Conservation (phyloP, 2,113 vertebrate genomes). For the Podilymbus podiceps region DNA sequence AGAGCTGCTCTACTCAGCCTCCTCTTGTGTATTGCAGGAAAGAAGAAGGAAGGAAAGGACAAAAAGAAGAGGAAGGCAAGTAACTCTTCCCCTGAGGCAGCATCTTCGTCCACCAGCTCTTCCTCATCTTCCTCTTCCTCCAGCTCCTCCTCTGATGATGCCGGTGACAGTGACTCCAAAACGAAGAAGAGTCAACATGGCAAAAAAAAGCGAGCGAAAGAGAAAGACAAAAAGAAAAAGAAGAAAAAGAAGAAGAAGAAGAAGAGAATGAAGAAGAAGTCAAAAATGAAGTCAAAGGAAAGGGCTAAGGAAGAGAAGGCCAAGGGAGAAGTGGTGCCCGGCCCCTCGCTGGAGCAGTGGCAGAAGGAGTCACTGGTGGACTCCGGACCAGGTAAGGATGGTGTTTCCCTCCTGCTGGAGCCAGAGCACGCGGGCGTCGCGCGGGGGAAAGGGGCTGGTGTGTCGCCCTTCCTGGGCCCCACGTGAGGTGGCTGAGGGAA, state of each 20-base stretch:
- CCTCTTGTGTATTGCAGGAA: slow-evolving; percentile 69
- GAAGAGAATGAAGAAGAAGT: slow-evolving; percentile 74
- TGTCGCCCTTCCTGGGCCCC: not conserved
- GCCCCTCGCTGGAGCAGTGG: slow-evolving; percentile 85
- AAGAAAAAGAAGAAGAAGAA: slow-evolving; percentile 78
- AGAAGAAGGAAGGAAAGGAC: slow-evolving; percentile 74
- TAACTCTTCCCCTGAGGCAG: slow-evolving; percentile 78
- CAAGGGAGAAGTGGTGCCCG: slow-evolving; percentile 45
- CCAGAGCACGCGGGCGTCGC: no score
- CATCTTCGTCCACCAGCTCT: slow-evolving; percentile 71
- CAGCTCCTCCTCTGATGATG: slow-evolving; percentile 59
- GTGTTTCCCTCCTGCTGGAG: not conserved
- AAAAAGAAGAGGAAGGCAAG: slow-evolving; percentile 77
- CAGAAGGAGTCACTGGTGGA: slow-evolving; percentile 80
- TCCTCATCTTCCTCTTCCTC: slow-evolving; percentile 74
- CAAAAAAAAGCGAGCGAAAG: slow-evolving; percentile 70
- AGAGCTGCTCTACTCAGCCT: not conserved
- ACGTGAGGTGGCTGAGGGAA: rapidly evolving
- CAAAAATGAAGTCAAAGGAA: slow-evolving; percentile 57
- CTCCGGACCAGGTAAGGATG: slow-evolving; percentile 80
- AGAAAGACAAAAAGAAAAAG: slow-evolving; percentile 74
- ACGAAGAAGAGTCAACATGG: slow-evolving; percentile 67
- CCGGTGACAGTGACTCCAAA: slow-evolving; percentile 72
- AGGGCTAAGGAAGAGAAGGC: slow-evolving; percentile 61
- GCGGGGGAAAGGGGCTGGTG: rapidly evolving